Base-by-base conservation (phyloP, 2,888 invertebrate genomes). In the Colletes collaris region DNA sequence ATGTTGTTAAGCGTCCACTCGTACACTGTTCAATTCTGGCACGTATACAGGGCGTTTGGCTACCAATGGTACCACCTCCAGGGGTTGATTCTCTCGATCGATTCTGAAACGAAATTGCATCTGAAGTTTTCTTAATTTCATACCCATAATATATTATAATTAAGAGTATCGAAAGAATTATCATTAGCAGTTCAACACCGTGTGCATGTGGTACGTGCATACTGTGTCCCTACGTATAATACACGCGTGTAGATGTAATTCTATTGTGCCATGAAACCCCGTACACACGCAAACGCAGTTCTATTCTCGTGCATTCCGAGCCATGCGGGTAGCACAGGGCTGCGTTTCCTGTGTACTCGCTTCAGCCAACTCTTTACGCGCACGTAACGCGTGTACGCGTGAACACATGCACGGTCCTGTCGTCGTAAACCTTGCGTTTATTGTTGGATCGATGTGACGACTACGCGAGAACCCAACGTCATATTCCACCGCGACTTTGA, bases 241-340 rank as follows among this genome's bases (percentile, higher is more conserved):
- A 11, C 35, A 16, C 35, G 10, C n/a, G 16, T 13, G 68, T 69
- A 56, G 60, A 65, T 66, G 70, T 52, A 52, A 50, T 53, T 62
- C 63, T 53, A 80, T 80, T 74, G 75, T 74, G 49, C 27, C 52
- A 52, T 46, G 56, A 52, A 46, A 46, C 44, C 53, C 16, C 62
- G 10, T 59, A 71, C 64, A 60, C 62, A 50, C 7, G 11, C n/a
- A 3, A n/a, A 67, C 65, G 77, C 72, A 49, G 77, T 85, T 82
- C 84, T 85, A 85, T 85, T 85, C 82, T 77, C 79, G 85, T 79
- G 76, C 74, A 85, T 85, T 83, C 82, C 80, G 60, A 78, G 76
- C 77, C 77, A 83, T 83, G 83, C 82, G 75, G 74, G 71, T 53
- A 76, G 76, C 69, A 63, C 67, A 68, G 81, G 46, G 70, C 46